Base-by-base conservation (phyloP, 2,888 invertebrate genomes). In the Acanthosepion esculentum region DNA sequence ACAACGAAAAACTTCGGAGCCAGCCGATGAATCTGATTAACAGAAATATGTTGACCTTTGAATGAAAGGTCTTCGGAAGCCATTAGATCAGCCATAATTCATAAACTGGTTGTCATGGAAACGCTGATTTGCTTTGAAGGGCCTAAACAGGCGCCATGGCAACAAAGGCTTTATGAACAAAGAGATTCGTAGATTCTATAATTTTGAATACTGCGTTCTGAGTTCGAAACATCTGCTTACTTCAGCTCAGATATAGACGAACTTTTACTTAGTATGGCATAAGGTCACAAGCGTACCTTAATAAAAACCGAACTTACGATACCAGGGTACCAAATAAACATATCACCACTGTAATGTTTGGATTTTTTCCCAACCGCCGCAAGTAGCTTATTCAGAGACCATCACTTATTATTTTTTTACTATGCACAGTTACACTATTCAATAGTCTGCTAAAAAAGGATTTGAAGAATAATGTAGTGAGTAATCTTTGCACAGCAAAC, bases 11-110 rank as follows among this genome's bases (percentile, higher is more conserved):
- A 12, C n/a, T n/a, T 33, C 78, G 18, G 59, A 8, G n/a, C 20
- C 33, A 12, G 33, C 78, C 78, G 78, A 78, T 33, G 78, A n/a
- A 78, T 78, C 78, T 78, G 78, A 78, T 78, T 78, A 78, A 78
- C 78, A 78, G 78, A 78, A 78, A 78, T 33, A 78, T 33, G 78
- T 78, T 78, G 78, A 78, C 78, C 78, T 78, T 78, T 78, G 78
- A 78, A 78, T 78, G n/a, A 78, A 78, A 78, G 78, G 78, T 78
- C 78, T 12, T n/a, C 12, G n/a, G 33, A n/a, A 78, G n/a, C n/a
- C n/a, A 78, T 78, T 78, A n/a, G 78, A 78, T n/a, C 78, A 15
- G 78, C 23, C 78, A 78, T 78, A 78, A 78, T 33, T 78, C 78
- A 78, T 78, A 78, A 78, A n/a, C n/a, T 33, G 78, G 78, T 78